Evolutionary conservation across 53 echinoderm and acorn worm species (phyloP).

Genomic region (Glandiceps talaboti): DNA sequence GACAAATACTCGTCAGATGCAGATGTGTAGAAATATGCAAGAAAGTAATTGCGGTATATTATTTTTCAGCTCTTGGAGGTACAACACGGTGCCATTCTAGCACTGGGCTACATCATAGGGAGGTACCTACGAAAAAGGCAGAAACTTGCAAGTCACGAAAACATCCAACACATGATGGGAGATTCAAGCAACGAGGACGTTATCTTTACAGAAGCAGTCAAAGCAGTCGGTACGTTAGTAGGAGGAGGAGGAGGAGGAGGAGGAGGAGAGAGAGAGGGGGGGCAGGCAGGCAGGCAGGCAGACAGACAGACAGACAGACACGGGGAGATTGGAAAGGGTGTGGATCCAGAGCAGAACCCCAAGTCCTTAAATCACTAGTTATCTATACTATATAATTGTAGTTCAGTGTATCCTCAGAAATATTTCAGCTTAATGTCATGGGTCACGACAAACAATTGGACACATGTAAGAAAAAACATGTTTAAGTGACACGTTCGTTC

Average conservation of each 20-base stretch:
- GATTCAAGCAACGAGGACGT: background rate
- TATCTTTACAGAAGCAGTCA: background rate
- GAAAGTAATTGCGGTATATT: background rate
- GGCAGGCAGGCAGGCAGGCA: conserved; percentile 18
- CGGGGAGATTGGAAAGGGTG: background rate
- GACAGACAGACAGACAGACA: background rate
- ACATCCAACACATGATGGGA: background rate
- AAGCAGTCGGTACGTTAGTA: background rate
- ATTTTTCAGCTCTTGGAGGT: conserved; percentile 10
- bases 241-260: conserved; percentile 14
- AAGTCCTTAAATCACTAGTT: too few species aligned
- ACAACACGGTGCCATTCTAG: conserved; percentile 30
- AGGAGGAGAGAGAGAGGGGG: background rate
- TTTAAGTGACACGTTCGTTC: too few species aligned
- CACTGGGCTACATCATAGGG: conserved; percentile 40
- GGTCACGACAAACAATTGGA: too few species aligned
- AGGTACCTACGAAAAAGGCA: conserved; percentile 30
- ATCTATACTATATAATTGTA: too few species aligned
- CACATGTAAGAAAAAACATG: too few species aligned
- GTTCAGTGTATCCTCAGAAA: too few species aligned
- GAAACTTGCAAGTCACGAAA: background rate
- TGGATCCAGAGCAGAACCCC: background rate
- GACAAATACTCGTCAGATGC: too few species aligned
- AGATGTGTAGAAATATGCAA: too few species aligned
- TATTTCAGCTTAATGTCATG: too few species aligned